These are phyloP conservation scores for Sylvietta virens DNA, from an alignment of 2,113 vertebrate genomes.

Conservation along the genomic window DNA sequence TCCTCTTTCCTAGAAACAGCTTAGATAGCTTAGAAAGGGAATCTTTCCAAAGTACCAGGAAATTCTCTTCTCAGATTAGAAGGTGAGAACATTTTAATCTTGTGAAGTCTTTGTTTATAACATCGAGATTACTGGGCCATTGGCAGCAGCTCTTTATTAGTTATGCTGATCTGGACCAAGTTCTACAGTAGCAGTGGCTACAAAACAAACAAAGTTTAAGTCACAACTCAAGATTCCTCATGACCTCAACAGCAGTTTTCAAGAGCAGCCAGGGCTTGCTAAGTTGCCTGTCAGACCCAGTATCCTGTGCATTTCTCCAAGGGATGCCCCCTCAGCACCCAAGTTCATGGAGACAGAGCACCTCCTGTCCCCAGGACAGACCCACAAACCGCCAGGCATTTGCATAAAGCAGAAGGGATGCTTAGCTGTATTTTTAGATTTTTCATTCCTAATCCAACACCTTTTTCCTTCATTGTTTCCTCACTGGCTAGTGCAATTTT, in stretches of 20 bases:
- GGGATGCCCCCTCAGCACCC: not conserved
- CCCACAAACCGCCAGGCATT: rapidly evolving
- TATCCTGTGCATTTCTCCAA: not conserved
- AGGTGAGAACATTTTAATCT: not conserved
- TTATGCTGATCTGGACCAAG: not conserved
- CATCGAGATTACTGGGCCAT: not conserved
- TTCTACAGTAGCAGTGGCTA: not conserved
- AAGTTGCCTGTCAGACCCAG: rapidly evolving
- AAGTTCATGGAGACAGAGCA: not conserved
- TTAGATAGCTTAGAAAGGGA: not conserved
- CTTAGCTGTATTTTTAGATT: not conserved
- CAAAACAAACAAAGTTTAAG: not conserved
- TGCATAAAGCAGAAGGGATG: not conserved
- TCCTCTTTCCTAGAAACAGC: not conserved
- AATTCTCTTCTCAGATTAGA: not conserved
- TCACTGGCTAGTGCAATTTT: slow-evolving; percentile 38
- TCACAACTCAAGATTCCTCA: not conserved
- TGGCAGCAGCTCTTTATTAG: not conserved
- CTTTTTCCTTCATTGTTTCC: not conserved
- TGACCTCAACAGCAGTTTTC: not conserved
- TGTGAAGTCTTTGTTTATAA: not conserved
- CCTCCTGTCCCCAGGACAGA: not conserved
- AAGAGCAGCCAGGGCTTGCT: not conserved
- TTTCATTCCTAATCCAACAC: not conserved
- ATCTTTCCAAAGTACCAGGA: not conserved